These are phyloP conservation scores for Eulemur coronatus DNA, from an alignment of 2,797 vertebrate genomes.

Conservation along the genomic window DNA sequence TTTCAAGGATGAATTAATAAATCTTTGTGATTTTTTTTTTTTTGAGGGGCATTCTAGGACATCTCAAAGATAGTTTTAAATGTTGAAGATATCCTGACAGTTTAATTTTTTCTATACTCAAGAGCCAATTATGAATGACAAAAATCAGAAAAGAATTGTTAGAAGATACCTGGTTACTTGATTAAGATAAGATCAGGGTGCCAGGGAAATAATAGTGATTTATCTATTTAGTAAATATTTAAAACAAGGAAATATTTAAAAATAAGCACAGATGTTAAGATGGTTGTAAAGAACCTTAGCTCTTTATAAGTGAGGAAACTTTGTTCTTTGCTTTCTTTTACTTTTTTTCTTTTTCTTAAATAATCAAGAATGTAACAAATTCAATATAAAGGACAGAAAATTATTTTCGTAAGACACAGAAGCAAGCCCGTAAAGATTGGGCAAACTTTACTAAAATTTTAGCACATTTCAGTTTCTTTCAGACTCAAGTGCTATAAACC, in stretches of 20 bases:
- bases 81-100: not conserved
- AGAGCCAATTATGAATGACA: not conserved
- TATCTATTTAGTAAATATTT: not conserved
- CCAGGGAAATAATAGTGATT: not conserved
- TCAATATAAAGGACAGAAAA: not conserved
- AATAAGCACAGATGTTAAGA: not conserved
- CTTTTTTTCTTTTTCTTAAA: not conserved
- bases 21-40: not conserved
- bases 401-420: not conserved
- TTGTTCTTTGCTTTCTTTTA: not conserved
- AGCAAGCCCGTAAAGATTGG: not conserved
- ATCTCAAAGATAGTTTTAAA: not conserved
- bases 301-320: not conserved
- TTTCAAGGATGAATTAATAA: not conserved
- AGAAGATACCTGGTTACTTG: not conserved
- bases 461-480: not conserved
- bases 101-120: not conserved
- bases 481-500: not conserved
- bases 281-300: not conserved
- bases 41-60: not conserved
- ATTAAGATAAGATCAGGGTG: not conserved
- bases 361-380: not conserved
- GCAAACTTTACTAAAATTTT: not conserved
- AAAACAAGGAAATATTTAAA: slow-evolving; percentile 12
- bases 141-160: not conserved